phyloP scores from a whole-genome alignment of 2,113 vertebrate species.

The Microtus ochrogaster region DNA sequence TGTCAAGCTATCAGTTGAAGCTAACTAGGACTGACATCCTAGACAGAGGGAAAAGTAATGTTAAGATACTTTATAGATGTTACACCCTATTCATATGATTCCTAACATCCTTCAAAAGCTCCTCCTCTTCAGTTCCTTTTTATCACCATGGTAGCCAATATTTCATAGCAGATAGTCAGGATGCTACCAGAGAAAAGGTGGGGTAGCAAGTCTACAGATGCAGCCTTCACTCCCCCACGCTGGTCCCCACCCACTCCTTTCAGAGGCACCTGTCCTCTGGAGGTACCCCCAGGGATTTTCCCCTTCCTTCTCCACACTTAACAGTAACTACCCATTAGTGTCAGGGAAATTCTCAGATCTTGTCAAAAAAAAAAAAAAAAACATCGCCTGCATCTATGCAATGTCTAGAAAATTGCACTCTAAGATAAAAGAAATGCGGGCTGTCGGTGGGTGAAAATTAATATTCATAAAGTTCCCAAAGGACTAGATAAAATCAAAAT shows the following conservation, averaged over 20 bases:
- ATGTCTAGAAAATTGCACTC: neutral
- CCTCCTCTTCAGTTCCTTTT: conserved; percentile 1
- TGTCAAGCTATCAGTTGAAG: neutral
- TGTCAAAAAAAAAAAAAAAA: conserved; percentile 19
- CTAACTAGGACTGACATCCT: neutral
- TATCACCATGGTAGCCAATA: neutral
- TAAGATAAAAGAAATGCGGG: conserved; percentile 24
- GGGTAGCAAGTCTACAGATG: neutral
- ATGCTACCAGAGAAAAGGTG: neutral
- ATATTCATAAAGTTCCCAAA: conserved; percentile 27
- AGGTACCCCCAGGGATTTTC: neutral
- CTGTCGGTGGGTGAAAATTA: neutral
- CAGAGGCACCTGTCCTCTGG: neutral
- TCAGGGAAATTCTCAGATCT: neutral
- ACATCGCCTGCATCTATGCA: neutral
- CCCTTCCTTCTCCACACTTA: neutral
- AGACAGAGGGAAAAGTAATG: neutral
- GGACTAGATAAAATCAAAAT: neutral
- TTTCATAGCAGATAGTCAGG: neutral
- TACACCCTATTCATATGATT: neutral
- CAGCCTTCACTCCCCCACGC: neutral
- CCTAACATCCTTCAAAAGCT: neutral
- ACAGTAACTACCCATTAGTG: conserved; percentile 12
- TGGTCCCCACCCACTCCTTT: neutral
- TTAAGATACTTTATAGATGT: neutral